These are phyloP conservation scores for Sinodicranocentrus sp. DNA, from an alignment of 2,888 invertebrate genomes.

Conservation along the genomic window DNA sequence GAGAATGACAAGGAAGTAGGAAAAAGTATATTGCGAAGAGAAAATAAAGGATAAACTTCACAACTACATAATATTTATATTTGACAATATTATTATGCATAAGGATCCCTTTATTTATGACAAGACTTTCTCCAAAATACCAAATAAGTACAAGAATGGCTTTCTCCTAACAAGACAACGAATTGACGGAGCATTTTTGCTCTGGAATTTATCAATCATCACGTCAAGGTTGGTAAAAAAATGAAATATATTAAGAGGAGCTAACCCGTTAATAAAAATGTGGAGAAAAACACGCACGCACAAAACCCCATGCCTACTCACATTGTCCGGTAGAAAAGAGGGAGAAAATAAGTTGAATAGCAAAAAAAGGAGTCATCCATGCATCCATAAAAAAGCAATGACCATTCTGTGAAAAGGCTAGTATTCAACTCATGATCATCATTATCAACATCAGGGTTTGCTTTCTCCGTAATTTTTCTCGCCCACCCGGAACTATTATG, in stretches of 20 bases:
- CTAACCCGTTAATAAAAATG: background rate
- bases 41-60: background rate
- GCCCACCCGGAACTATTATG: constrained; percentile 50
- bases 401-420: constrained; percentile 53
- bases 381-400: constrained; percentile 62
- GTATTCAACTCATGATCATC: constrained; percentile 58
- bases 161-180: background rate
- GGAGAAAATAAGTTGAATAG: constrained; percentile 13
- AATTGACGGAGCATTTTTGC: background rate
- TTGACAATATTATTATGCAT: background rate
- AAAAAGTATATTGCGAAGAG: background rate
- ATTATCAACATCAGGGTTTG: constrained; percentile 55
- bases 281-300: background rate
- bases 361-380: constrained; percentile 45
- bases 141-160: too few relatives aligned
- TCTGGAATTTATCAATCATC: constrained; percentile 34
- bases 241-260: background rate
- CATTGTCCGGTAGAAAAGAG: background rate
- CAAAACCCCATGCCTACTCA: background rate
- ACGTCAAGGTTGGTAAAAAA: constrained; percentile 8
- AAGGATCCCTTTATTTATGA: too few relatives aligned
- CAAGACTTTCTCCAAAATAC: too few relatives aligned
- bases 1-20: constrained; percentile 2
- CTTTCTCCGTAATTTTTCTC: constrained; percentile 49
- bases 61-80: too few relatives aligned